Percentiles rank a stretch among this genome's conserved stretches.
Conservation (phyloP, 1,140 invertebrate genomes). For the Heliothis subflexa region DNA sequence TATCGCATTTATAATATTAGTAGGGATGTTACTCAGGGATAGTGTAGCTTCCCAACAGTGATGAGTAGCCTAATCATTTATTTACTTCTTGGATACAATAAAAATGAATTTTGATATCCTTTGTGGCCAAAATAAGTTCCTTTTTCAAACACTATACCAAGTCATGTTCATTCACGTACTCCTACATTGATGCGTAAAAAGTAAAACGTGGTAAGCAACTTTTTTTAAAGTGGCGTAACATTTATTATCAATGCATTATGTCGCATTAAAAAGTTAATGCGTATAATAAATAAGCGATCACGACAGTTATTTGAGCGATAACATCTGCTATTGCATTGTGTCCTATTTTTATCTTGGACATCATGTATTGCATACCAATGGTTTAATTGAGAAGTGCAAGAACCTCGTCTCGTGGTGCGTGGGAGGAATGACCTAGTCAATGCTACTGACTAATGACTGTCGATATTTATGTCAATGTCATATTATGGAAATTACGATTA, state of each 20-base stretch:
- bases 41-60: too few relatives aligned
- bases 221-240: not conserved
- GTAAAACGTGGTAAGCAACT: too few relatives aligned
- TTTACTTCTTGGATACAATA: too few relatives aligned
- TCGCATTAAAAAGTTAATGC: too few relatives aligned
- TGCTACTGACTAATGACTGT: not conserved
- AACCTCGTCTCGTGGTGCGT: not conserved
- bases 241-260: slow-evolving; percentile 4
- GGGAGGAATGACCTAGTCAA: not conserved
- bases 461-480: slow-evolving; percentile 12
- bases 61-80: too few relatives aligned
- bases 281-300: not conserved
- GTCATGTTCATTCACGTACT: too few relatives aligned
- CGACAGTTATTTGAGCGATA: not conserved
- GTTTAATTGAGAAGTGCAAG: not conserved
- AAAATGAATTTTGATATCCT: too few relatives aligned
- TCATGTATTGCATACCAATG: not conserved
- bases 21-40: too few relatives aligned
- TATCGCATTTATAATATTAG: too few relatives aligned
- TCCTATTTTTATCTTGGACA: not conserved
- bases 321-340: not conserved
- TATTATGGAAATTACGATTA: not conserved
- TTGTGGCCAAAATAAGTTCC: too few relatives aligned
- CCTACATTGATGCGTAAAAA: too few relatives aligned
- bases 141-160: too few relatives aligned